Evolutionary conservation across 2,113 vertebrate genomes (phyloP).

Genomic region (Rattus norvegicus): GRCr8 NC_086023.1:98261501-98262000

Average conservation of each 20-base stretch:
- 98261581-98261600: neutral
- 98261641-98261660: too few relatives aligned
- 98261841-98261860: neutral
- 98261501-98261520: neutral
- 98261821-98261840: rapidly evolving
- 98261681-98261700: too few relatives aligned
- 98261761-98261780: neutral
- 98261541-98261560: neutral
- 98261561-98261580: neutral
- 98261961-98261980: neutral
- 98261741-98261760: neutral
- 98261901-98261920: neutral
- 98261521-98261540: neutral
- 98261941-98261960: neutral
- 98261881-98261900: neutral
- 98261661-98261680: neutral
- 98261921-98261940: neutral
- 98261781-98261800: too few relatives aligned
- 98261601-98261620: neutral
- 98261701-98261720: neutral
- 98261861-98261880: neutral
- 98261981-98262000: too few relatives aligned
- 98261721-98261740: neutral
- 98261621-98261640: neutral
- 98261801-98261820: neutral